Percentiles rank a stretch among this genome's conserved stretches.
phyloP scores from a whole-genome alignment of 2,888 invertebrate genomes.

The Parascotia fuliginaria region DNA sequence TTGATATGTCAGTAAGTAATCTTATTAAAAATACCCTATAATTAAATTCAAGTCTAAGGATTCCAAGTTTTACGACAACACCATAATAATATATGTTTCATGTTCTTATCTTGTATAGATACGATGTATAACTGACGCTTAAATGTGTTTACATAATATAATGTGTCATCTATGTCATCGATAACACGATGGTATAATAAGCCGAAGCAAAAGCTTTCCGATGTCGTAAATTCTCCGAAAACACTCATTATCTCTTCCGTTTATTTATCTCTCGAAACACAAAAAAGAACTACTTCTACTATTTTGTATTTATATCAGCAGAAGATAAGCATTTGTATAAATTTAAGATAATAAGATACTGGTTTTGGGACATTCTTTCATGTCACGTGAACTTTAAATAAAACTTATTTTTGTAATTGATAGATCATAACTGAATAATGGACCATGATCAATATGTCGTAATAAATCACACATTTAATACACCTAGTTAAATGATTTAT shows the following conservation, averaged over 20 bases:
- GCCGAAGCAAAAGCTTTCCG: slow-evolving; percentile 31
- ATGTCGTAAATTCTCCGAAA: slow-evolving; percentile 33
- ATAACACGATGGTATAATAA: slow-evolving; percentile 24
- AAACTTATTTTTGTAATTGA: too few species aligned
- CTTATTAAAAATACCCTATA: too few species aligned
- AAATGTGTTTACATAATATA: slow-evolving; percentile 32
- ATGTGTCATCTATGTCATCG: slow-evolving; percentile 27
- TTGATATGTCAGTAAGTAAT: too few species aligned
- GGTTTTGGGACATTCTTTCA: too few species aligned
- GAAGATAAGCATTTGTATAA: slow-evolving; percentile 7
- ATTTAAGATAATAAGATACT: too few species aligned
- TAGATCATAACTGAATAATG: too few species aligned
- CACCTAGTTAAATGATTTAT: too few species aligned
- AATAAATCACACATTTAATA: too few species aligned
- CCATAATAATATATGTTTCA: slow-evolving; percentile 7
- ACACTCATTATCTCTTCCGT: slow-evolving; percentile 21
- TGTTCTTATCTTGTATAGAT: slow-evolving; percentile 15
- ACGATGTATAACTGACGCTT: slow-evolving; percentile 17
- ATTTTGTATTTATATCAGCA: slow-evolving; percentile 32
- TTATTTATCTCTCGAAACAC: slow-evolving; percentile 21
- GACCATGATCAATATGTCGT: too few species aligned
- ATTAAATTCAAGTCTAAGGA: not conserved
- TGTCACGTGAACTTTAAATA: too few species aligned
- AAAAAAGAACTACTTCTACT: slow-evolving; percentile 15
- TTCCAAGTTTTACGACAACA: too few species aligned